phyloP scores from a whole-genome alignment of 2,113 vertebrate species.

The Puffinus mauretanicus region DNA sequence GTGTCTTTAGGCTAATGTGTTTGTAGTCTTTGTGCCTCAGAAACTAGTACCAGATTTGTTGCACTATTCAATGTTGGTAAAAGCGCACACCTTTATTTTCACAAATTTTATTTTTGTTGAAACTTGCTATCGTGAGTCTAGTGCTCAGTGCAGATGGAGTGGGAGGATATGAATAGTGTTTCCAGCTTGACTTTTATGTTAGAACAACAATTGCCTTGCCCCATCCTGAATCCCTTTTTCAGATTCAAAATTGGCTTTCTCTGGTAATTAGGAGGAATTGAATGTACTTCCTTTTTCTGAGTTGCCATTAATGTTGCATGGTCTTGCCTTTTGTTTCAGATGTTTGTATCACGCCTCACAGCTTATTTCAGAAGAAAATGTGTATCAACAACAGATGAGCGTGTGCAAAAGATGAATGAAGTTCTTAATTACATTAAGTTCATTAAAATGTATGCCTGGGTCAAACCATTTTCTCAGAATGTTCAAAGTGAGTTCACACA shows the following conservation, averaged over 20 bases:
- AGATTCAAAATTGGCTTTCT: background rate
- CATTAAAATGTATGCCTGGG: constrained; percentile 97
- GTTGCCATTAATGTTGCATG: background rate
- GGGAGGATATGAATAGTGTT: background rate
- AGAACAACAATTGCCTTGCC: background rate
- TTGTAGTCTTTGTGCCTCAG: background rate
- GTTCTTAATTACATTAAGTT: constrained; percentile 93
- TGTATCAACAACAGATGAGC: constrained; percentile 83
- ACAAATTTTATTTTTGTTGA: background rate
- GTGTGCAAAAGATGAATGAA: constrained; percentile 97
- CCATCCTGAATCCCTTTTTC: background rate
- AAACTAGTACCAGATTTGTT: background rate
- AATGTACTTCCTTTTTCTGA: background rate
- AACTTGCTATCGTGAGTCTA: background rate
- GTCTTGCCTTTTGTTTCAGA: constrained; percentile 72
- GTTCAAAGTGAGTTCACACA: constrained; percentile 80
- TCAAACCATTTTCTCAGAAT: constrained; percentile 89
- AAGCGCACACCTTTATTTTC: background rate
- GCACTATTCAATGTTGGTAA: background rate
- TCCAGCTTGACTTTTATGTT: background rate
- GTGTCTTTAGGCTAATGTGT: background rate
- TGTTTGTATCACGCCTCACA: constrained; percentile 90
- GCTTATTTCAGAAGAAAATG: constrained; percentile 91
- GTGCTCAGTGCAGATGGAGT: background rate
- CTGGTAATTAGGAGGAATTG: background rate